Conservation (phyloP, 2,888 invertebrate species). For the Scaptomyza parva region DNA sequence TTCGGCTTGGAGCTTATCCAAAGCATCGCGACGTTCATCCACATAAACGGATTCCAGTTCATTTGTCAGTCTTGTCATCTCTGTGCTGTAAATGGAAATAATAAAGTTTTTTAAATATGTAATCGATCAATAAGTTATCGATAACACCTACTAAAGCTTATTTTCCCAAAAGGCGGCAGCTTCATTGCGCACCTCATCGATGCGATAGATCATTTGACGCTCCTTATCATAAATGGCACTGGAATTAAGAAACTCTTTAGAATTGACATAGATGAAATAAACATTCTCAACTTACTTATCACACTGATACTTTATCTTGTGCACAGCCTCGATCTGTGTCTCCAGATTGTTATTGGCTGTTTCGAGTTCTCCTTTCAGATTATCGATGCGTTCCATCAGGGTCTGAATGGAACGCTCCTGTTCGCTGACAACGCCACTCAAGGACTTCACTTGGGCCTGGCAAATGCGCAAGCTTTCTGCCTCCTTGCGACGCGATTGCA, state of each 20-base stretch:
- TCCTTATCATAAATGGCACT: conserved; percentile 85
- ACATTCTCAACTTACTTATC: conserved; percentile 77
- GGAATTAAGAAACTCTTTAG: background rate
- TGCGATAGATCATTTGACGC: conserved; percentile 84
- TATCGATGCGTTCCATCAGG: conserved; percentile 86
- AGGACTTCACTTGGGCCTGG: conserved; percentile 86
- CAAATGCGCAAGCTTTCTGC: conserved; percentile 86
- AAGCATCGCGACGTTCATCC: conserved; percentile 87
- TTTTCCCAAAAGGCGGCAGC: conserved; percentile 88
- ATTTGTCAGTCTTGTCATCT: conserved; percentile 87
- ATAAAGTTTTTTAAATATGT: too few relatives aligned
- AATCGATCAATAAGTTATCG: background rate
- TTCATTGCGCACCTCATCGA: conserved; percentile 86
- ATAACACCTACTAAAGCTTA: conserved; percentile 85
- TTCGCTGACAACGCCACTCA: conserved; percentile 86
- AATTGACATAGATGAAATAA: background rate
- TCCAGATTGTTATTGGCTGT: conserved; percentile 86
- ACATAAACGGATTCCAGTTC: conserved; percentile 87
- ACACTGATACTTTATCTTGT: conserved; percentile 84
- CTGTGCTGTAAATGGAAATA: conserved; percentile 83
- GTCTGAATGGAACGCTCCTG: conserved; percentile 86
- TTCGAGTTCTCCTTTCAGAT: conserved; percentile 86
- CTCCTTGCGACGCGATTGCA: conserved; percentile 79
- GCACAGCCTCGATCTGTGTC: conserved; percentile 85
- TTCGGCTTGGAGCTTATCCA: conserved; percentile 86